Evolutionary conservation across 1,140 invertebrate genomes (phyloP), one percentile per base, ranked within the genome.

Genomic region (Hylyphantes graminicola): DNA sequence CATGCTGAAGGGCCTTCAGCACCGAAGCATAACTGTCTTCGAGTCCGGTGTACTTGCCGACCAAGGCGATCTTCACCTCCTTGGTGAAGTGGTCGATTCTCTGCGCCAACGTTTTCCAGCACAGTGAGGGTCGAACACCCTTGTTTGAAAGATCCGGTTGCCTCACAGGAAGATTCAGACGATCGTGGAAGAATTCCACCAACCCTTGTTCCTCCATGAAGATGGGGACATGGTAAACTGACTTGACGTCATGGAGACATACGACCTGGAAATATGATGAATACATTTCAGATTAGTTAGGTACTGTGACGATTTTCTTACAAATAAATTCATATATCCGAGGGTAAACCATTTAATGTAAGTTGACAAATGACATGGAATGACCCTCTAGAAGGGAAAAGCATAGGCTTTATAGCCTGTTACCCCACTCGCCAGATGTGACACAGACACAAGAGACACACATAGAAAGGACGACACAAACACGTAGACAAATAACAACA

Each of bases 21-120:
- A 99, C 95, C 5, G 98, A 99, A 0, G 97, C 94, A 89, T 99
- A 99, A 0, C 97, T 94, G 91, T 99, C 98, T 88, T 96, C 94
- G 15, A 99, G 90, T 89, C 96, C 94, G 0, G 97, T 98, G 88
- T 99, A 99, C 91, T 99, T 99, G 10, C 98, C 98, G n/a, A 99
- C 98, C 15, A 99, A 91, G 19, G 95, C 95, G 85, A 99, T 99
- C 61, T 92, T 95, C 0, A 99, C 95, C 88, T 94, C 93, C 87
- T 94, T 93, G 13, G 93, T 91, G 3, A 96, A 89, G 86, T 93
- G 93, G 86, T 97, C 95, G n/a, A 94, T 93, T 91, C 91, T 93
- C 82, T 96, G 93, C 0, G 96, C 96, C 17, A 99, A 91, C 87
- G 96, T 94, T 35, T 93, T 93, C 98, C 98, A 99, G 88, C 96